Percentiles rank a stretch among this genome's conserved stretches.
Evolutionary conservation across 2,888 invertebrate genomes (phyloP).

Genomic region (Rhopalosiphum nymphaeae): DNA sequence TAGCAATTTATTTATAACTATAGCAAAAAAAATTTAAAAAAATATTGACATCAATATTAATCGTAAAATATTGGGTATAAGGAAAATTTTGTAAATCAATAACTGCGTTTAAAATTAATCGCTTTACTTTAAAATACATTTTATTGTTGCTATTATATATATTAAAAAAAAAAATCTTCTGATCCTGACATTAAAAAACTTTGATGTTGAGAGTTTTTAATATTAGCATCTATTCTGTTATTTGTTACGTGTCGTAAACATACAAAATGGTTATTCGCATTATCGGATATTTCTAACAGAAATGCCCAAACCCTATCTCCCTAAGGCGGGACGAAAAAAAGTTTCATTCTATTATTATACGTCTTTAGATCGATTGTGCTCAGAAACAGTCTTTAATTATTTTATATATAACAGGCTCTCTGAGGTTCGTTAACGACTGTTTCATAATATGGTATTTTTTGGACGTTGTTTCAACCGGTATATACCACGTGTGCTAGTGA

Average conservation of each 20-base stretch:
- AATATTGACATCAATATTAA: background rate
- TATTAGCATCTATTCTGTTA: background rate
- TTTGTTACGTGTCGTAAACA: background rate
- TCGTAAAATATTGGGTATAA: background rate
- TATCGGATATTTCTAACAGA: background rate
- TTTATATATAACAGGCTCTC: background rate
- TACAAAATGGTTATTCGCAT: background rate
- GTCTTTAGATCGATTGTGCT: background rate
- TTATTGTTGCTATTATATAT: background rate
- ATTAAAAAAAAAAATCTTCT: background rate
- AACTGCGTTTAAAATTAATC: background rate
- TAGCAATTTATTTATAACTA: no score
- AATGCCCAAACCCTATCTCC: background rate
- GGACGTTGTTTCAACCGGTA: background rate
- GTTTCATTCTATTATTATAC: background rate
- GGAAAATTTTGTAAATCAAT: background rate
- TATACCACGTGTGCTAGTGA: slow-evolving; percentile 26
- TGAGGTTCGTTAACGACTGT: background rate
- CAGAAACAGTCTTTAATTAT: slow-evolving; percentile 25
- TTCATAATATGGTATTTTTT: slow-evolving; percentile 1
- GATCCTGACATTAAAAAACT: background rate
- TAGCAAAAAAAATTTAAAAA: no score
- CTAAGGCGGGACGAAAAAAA: background rate
- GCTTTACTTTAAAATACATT: background rate
- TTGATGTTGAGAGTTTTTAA: background rate